A percentile compares a stretch with the other conserved stretches of the same genome.
Evolutionary conservation across 2,888 invertebrate genomes (phyloP).

Genomic region (Pristionchus maxplancki): DNA sequence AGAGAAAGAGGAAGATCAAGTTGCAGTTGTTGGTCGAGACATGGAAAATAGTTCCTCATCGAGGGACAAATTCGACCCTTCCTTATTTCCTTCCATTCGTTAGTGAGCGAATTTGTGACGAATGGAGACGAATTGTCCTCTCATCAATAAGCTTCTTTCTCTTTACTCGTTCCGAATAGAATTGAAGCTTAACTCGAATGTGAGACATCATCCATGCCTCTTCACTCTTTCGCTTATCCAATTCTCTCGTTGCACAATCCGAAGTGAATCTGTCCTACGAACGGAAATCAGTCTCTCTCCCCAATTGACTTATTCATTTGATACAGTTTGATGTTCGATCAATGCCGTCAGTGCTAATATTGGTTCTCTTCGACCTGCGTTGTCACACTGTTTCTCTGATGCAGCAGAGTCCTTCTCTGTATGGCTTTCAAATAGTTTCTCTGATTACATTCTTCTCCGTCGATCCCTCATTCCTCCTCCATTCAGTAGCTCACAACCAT

Average conservation of each 20-base stretch:
- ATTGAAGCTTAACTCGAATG: not conserved
- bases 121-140: not conserved
- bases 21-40: not conserved
- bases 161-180: not conserved
- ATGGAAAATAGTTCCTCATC: conserved; percentile 28
- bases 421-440: not conserved
- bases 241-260: not conserved
- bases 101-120: not conserved
- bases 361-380: not conserved
- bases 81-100: not conserved
- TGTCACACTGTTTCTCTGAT: not conserved
- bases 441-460: not conserved
- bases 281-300: not conserved
- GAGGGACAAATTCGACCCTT: not conserved
- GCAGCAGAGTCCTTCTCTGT: not conserved
- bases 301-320: not conserved
- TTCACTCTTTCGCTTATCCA: not conserved
- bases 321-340: not conserved
- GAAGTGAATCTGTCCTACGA: not conserved
- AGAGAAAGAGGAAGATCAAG: not conserved
- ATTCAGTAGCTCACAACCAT: not conserved
- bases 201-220: not conserved
- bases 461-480: conserved; percentile 5
- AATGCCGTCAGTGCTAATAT: not conserved
- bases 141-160: conserved; percentile 8